These are phyloP conservation scores for Spodoptera littoralis DNA, from an alignment of 2,888 invertebrate genomes.

Conservation along the genomic window DNA sequence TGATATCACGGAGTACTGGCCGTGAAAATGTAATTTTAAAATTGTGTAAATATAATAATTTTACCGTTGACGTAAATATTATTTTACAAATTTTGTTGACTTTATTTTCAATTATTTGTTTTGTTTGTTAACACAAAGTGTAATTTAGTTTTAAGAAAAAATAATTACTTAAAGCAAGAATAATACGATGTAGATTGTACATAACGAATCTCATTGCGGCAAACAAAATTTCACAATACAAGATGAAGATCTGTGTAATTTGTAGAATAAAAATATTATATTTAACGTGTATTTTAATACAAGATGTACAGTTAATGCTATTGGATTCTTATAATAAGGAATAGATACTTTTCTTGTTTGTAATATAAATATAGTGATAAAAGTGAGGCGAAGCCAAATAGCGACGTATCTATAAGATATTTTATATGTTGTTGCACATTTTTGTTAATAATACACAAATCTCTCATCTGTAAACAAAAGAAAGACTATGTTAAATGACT, in stretches of 20 bases:
- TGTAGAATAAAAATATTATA: constrained; percentile 47
- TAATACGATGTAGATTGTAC: constrained; percentile 60
- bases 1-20: constrained; percentile 38
- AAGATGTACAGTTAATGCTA: constrained; percentile 72
- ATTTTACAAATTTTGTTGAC: background rate
- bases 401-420: constrained; percentile 61
- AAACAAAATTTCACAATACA: constrained; percentile 27
- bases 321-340: constrained; percentile 63
- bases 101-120: constrained; percentile 11
- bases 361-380: constrained; percentile 64
- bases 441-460: constrained; percentile 72
- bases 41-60: constrained; percentile 29
- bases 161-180: constrained; percentile 33
- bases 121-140: constrained; percentile 48
- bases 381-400: constrained; percentile 71
- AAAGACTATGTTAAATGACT: constrained; percentile 76
- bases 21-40: constrained; percentile 19
- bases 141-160: constrained; percentile 52
- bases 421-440: constrained; percentile 78
- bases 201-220: constrained; percentile 50
- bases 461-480: constrained; percentile 73
- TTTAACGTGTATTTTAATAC: constrained; percentile 67
- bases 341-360: constrained; percentile 70
- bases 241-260: constrained; percentile 43
- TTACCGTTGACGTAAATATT: constrained; percentile 14